phyloP scores from a whole-genome alignment of 2,113 vertebrate species.

The Elaphurus davidianus region DNA sequence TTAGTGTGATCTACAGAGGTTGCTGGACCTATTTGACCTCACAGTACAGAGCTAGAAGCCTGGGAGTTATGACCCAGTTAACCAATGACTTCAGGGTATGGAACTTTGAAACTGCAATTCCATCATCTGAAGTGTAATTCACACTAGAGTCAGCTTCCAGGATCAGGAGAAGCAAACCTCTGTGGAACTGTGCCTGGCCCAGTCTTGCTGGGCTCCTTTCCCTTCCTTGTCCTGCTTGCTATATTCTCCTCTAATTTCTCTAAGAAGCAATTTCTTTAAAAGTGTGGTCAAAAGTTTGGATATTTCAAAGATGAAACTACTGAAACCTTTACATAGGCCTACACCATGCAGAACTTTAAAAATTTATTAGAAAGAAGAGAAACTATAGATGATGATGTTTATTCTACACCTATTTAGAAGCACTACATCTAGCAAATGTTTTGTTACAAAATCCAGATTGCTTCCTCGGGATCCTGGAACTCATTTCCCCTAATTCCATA shows the following conservation, averaged over 20 bases:
- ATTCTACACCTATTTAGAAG: background rate
- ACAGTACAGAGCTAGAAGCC: background rate
- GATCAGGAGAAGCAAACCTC: background rate
- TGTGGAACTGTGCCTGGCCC: background rate
- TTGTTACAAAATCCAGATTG: background rate
- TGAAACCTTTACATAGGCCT: background rate
- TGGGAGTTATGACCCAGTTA: background rate
- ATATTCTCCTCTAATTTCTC: background rate
- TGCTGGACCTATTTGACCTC: background rate
- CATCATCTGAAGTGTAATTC: background rate
- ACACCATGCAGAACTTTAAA: background rate
- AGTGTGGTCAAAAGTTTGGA: background rate
- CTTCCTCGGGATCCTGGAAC: background rate
- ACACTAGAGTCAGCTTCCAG: background rate
- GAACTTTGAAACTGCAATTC: background rate
- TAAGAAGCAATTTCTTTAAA: background rate
- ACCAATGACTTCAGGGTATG: background rate
- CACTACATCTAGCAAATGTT: background rate
- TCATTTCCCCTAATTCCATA: background rate
- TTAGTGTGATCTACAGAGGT: background rate
- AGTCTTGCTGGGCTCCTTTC: background rate
- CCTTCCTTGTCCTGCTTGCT: background rate
- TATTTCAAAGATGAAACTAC: background rate
- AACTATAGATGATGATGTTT: background rate
- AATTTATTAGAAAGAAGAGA: background rate